Conservation (phyloP, 2,888 invertebrate species). For the Chironomus riparius region DNA sequence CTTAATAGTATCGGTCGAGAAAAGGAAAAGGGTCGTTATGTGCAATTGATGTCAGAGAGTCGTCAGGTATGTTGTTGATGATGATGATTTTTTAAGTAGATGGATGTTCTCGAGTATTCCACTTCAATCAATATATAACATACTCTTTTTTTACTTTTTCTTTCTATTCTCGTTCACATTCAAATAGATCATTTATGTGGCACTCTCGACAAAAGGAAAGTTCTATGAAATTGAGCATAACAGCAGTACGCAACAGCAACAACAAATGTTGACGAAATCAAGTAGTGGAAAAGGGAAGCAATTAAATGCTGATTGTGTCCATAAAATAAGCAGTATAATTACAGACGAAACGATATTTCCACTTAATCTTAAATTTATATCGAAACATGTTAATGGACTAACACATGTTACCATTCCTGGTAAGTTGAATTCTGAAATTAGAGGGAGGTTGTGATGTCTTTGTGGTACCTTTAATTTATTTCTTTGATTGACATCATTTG, state of each 20-base stretch:
- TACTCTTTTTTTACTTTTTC: slow-evolving; percentile 28
- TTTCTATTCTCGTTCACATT: neutral
- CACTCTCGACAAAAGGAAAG: slow-evolving; percentile 65
- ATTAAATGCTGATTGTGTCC: slow-evolving; percentile 41
- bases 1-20: slow-evolving; percentile 35
- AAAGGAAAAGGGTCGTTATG: slow-evolving; percentile 52
- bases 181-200: slow-evolving; percentile 60
- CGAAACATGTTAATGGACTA: slow-evolving; percentile 30
- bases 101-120: neutral
- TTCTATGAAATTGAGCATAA: slow-evolving; percentile 58
- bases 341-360: slow-evolving; percentile 37
- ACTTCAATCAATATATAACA: neutral
- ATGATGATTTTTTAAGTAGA: neutral
- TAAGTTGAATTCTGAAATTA: neutral
- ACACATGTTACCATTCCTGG: slow-evolving; percentile 21
- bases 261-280: slow-evolving; percentile 40
- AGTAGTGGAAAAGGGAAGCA: slow-evolving; percentile 33
- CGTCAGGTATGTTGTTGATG: slow-evolving; percentile 47
- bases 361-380: slow-evolving; percentile 38
- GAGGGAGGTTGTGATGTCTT: too few relatives aligned
- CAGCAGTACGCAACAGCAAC: slow-evolving; percentile 38
- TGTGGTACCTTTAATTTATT: too few relatives aligned
- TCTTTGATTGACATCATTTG: too few relatives aligned
- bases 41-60: slow-evolving; percentile 63
- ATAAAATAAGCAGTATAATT: slow-evolving; percentile 38